Base-by-base conservation (phyloP, 2,113 vertebrate species). In the Thamnaconus septentrionalis region DNA sequence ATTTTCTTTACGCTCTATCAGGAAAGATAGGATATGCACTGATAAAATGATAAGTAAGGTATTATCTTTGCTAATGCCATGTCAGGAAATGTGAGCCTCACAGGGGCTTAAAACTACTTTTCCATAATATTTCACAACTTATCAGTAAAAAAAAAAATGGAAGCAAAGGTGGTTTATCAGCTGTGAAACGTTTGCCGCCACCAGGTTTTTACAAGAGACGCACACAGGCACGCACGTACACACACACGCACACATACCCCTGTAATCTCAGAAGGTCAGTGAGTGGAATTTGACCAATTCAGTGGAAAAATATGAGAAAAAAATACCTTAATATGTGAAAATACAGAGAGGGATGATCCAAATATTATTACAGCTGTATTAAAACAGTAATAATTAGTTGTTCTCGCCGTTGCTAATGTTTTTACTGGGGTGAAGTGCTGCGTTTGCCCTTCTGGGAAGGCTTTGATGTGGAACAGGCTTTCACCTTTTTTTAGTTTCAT, bases 151-250 rank as follows among this genome's bases (percentile, higher is more conserved):
- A 76, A 50, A 50, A 11, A 11, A 50, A 53, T 42, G 7, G 18
- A 71, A 66, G 40, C 54, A 80, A 75, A 80, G 53, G 12, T 71
- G 45, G 53, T 73, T 59, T 75, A 73, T 73, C 59, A 75, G 73
- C 56, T 6, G 12, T 53, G 40, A 49, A 73, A 53, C 31, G 0
- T 39, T 56, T 56, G 7, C 48, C 18, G 10, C 46, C 53, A 48
- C 40, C 42, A 56, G 41, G 31, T 56, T 55, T 62, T 53, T 65
- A 50, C 10, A 50, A 9, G 3, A 48, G n/a, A n/a, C 39, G 8
- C 39, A 45, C 18, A 41, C 45, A 55, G 41, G 18, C 41, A 61
- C 40, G 12, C 8, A 8, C 31, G 12, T 1, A 40, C 7, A 43
- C 41, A 50, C 40, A 53, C 48, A n/a, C 40, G 41, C 40, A 43